A percentile compares a stretch with the other conserved stretches of the same genome.
phyloP scores from a whole-genome alignment of 2,888 invertebrate species.

The Sesia bembeciformis region DNA sequence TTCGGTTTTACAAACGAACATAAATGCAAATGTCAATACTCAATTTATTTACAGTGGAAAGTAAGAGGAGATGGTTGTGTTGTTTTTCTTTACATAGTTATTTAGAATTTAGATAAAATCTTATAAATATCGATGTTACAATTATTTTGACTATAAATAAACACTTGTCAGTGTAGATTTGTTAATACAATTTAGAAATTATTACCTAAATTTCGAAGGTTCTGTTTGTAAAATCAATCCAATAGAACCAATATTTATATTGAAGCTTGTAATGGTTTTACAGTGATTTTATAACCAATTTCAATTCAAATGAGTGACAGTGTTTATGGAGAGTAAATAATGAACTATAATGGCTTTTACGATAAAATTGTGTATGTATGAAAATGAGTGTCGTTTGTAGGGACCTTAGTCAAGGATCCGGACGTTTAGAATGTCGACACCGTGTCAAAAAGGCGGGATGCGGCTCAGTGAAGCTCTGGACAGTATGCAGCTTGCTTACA shows the following conservation, averaged over 20 bases:
- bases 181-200: background rate
- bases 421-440: conserved; percentile 45
- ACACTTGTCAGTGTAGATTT: background rate
- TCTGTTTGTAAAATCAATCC: background rate
- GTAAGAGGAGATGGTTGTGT: conserved; percentile 63
- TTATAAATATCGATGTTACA: background rate
- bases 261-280: background rate
- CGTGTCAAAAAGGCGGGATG: conserved; percentile 71
- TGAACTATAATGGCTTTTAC: conserved; percentile 27
- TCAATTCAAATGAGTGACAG: no score
- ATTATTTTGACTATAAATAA: background rate
- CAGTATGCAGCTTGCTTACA: conserved; percentile 83
- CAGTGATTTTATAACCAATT: no score
- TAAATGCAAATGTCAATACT: conserved; percentile 4
- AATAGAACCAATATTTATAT: background rate
- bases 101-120: conserved; percentile 10
- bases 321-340: background rate
- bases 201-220: background rate
- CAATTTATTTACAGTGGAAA: conserved; percentile 54
- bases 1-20: no score
- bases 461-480: conserved; percentile 81
- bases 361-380: conserved; percentile 16
- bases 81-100: conserved; percentile 34
- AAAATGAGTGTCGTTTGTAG: conserved; percentile 40
- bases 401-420: conserved; percentile 12